Evolutionary conservation across 2,888 invertebrate species (phyloP), one percentile per base, ranked within the genome.

Genomic region (Platycnemis pennipes): DNA sequence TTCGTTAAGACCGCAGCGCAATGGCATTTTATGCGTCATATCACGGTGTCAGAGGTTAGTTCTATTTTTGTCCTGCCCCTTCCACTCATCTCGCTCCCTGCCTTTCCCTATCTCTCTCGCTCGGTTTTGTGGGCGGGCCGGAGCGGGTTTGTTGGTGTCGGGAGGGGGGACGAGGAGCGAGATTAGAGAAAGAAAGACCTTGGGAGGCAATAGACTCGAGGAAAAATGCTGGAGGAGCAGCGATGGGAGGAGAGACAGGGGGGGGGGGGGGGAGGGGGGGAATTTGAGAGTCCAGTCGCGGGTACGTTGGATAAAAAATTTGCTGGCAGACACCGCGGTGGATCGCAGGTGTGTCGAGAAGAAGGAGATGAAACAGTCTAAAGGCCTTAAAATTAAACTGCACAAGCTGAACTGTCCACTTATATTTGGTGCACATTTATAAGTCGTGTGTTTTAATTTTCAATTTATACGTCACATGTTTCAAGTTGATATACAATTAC

Each of bases 31-130:
- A 91, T 91, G 91, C 91, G 91, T 91, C 91, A 91, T 45, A 63
- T 89, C 49, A 53, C 89, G 89, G 63, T 91, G 91, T 69, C 91
- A 91, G 91, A 91, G 91, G 91, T 91, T 69, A 91, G 63, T 44
- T 91, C 91, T 91, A 91, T 91, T 91, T 91, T 69, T 91, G 91
- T 63, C 89, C 37, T 37, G 77, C 77, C 77, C 31, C 77, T 77
- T 37, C 77, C 37, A 37, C 77, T 77, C 77, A 77, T 2, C 13
- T 37, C 11, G 31, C 69, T n/a, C 37, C 16, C 69, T 77, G 22
- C 22, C 63, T 63, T 13, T 77, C 37, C 37, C 77, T 77, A 37
- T 77, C 11, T 37, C 49, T 3, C 77, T 77, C 77, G 77, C 77
- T 77, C 77, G 77, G 77, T 31, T 37, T 77, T 37, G 77, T 77